Conservation (phyloP, 2,797 vertebrate genomes). For the Neomorphus geoffroyi region DNA sequence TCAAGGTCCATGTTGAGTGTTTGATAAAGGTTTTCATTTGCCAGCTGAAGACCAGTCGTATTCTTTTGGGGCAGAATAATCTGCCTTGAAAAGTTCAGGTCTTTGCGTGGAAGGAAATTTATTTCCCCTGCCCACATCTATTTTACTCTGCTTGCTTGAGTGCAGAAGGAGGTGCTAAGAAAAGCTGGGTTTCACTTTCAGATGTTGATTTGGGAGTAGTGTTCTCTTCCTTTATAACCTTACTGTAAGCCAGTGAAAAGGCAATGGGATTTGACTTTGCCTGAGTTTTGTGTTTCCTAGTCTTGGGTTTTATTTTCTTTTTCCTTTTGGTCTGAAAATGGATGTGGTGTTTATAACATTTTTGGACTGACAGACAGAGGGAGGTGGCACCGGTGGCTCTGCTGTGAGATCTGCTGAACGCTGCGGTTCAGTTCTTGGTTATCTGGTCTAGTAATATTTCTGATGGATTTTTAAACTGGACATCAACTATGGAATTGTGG, state of each 20-base stretch:
- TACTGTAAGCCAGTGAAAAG: neutral
- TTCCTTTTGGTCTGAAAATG: neutral
- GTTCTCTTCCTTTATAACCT: neutral
- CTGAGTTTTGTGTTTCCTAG: neutral
- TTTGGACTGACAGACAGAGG: neutral
- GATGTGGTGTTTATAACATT: neutral
- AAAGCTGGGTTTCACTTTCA: neutral
- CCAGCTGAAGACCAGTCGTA: neutral
- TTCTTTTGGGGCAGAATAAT: neutral
- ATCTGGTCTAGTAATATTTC: too few species aligned
- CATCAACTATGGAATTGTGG: neutral
- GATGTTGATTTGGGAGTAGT: neutral
- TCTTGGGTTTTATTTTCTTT: neutral
- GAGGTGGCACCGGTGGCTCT: neutral
- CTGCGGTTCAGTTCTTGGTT: neutral
- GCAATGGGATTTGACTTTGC: neutral
- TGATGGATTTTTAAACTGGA: neutral
- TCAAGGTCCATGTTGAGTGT: fast-evolving
- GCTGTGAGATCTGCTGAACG: neutral
- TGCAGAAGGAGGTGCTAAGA: neutral
- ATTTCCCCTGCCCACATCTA: neutral
- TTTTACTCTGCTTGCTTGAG: neutral
- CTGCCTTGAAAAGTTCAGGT: neutral
- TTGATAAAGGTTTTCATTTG: fast-evolving
- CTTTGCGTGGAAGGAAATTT: neutral